Percentiles rank a stretch among this genome's conserved stretches.
Evolutionary conservation across 1,140 invertebrate genomes (phyloP).

Genomic region (Protaetia brevitarsis): DNA sequence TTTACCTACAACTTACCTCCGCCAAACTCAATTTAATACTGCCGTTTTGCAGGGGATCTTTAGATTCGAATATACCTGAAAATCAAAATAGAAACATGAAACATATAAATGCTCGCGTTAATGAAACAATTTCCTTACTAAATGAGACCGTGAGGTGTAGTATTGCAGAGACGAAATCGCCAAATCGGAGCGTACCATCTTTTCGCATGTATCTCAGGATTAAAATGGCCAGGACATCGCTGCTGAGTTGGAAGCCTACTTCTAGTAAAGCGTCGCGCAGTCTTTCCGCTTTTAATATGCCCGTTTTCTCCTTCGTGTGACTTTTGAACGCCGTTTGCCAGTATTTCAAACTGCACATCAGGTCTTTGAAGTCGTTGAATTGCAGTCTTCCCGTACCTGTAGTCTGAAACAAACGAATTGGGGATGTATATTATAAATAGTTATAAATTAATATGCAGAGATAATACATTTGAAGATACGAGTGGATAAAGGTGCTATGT

Average conservation of each 20-base stretch:
- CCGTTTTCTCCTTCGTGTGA: slow-evolving; percentile 87
- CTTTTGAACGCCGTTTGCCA: slow-evolving; percentile 91
- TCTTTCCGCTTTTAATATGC: slow-evolving; percentile 83
- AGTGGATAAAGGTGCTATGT: too few species aligned
- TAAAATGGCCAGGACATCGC: slow-evolving; percentile 76
- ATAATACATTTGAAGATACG: too few species aligned
- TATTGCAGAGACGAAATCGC: slow-evolving; percentile 88
- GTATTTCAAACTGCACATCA: slow-evolving; percentile 87
- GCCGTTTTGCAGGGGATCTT: slow-evolving; percentile 79
- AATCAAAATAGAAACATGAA: slow-evolving; percentile 30
- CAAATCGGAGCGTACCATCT: slow-evolving; percentile 88
- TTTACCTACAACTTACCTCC: slow-evolving; percentile 60
- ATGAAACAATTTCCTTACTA: slow-evolving; percentile 60
- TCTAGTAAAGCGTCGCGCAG: slow-evolving; percentile 79
- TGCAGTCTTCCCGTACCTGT: slow-evolving; percentile 78
- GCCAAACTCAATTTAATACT: slow-evolving; percentile 74
- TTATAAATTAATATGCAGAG: neutral
- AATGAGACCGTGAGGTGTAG: slow-evolving; percentile 85
- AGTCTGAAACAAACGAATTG: slow-evolving; percentile 53
- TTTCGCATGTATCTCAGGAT: slow-evolving; percentile 88
- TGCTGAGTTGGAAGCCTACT: slow-evolving; percentile 84
- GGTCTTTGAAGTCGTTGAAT: slow-evolving; percentile 84
- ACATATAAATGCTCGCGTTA: neutral
- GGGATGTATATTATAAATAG: neutral
- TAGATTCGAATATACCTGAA: slow-evolving; percentile 75